Conservation (phyloP, 2,113 vertebrate species). For the Hippocampus zosterae region DNA sequence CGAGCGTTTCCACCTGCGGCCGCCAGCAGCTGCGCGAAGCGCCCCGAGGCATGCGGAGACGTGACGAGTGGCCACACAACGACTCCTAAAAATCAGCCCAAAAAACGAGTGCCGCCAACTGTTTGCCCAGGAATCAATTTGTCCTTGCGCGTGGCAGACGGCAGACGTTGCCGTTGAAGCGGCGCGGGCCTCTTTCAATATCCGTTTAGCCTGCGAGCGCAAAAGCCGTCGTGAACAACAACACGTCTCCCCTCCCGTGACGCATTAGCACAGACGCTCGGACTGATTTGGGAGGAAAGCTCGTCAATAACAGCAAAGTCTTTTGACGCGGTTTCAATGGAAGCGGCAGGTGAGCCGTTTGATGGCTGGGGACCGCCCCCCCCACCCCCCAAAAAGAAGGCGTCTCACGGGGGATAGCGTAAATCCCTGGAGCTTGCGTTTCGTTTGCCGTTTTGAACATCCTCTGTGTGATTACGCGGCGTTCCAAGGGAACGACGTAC, state of each 20-base stretch:
- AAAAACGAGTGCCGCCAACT: background rate
- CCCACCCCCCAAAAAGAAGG: too few species aligned
- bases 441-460: background rate
- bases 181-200: background rate
- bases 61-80: background rate
- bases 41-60: background rate
- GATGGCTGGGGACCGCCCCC: background rate
- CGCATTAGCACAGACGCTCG: background rate
- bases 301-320: background rate
- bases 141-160: background rate
- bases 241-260: background rate
- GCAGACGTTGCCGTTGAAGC: background rate
- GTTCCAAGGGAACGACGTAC: background rate
- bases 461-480: background rate
- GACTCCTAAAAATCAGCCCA: too few species aligned
- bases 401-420: background rate
- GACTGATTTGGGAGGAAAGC: background rate
- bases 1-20: constrained; percentile 8
- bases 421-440: background rate
- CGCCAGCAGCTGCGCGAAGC: constrained; percentile 3
- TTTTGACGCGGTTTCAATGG: background rate
- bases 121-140: constrained; percentile 1
- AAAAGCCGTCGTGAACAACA: background rate
- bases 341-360: constrained; percentile 4
- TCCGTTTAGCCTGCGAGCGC: background rate